Base-by-base conservation (phyloP, 2,797 vertebrate genomes). In the Sebastes itinus region DNA sequence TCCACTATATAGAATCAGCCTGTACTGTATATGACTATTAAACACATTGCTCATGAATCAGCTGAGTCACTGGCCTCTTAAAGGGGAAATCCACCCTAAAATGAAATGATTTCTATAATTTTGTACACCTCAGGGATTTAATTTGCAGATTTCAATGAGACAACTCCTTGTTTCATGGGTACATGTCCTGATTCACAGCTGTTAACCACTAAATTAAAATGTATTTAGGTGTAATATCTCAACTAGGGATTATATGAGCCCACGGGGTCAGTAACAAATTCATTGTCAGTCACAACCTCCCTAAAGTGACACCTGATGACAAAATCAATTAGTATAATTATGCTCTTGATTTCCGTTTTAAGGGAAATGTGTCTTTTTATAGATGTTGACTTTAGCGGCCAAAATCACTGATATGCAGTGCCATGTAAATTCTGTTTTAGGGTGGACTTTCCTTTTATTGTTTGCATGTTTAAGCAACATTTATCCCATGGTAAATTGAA, bases 401-500 rank as follows among this genome's bases (percentile, higher is more conserved):
- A 63, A 33, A 71, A 71, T 52, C 22, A 25, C 11, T 6, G 3
- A 12, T 28, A 46, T 67, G 56, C 22, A 13, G 3, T 27, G 38
- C 28, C 9, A 60, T 54, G 3, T 67, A 10, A 71, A 80, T 80
- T 75, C 46, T 5, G n/a, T 72, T 84, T 83, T 61, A 65, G 60
- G 54, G 46, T 78, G 68, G 69, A 58, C 64, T 77, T 80, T 56
- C 14, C 25, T 69, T 75, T 76, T 70, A 75, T 81, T 77, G 60
- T 81, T 76, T 76, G 78, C 67, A 81, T 64, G 77, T 88, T 88
- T 88, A 76, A 86, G 87, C 79, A 79, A 78, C 80, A 80, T 88
- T 91, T 89, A 85, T 91, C 82, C 60, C 64, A 32, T 83, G 80
- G 83, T 90, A 89, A 89, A 93, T 83, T 90, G 84, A 93, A 92